Base-by-base conservation (phyloP, 2,797 vertebrate genomes). In the Microctenopoma lineatum region DNA sequence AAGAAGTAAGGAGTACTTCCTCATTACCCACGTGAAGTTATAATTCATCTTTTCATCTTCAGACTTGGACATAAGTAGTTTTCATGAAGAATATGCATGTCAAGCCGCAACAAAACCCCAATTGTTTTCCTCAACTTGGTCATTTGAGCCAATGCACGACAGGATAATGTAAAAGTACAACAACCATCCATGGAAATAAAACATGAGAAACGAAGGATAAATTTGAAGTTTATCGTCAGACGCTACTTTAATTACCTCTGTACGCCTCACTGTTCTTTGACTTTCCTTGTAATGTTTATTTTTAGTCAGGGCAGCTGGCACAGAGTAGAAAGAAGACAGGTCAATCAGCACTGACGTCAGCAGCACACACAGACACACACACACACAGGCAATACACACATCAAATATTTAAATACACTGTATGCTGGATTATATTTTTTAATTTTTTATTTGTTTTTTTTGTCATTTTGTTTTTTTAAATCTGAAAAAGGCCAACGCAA, bases 261-360 rank as follows among this genome's bases (percentile, higher is more conserved):
- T 41, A 13, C 3, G 2, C 36, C 47, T 44, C 38, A 39, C 27
- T 62, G 56, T 73, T 88, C 70, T 80, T 62, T 67, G 51, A 78
- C 53, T 89, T 87, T 76, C 54, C 73, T 75, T 81, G 73, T 67
- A 53, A 64, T 70, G 70, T 78, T 83, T 93, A 92, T 91, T 90
- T 92, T 90, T 90, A 92, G 87, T 60, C 1, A 1, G 25, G 50
- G 73, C 89, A 90, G 83, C 86, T 92, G 89, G 69, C 36, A 73
- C 27, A 65, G 45, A 11, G 69, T 64, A 76, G 56, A 83, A 68
- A 77, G 59, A 34, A 69, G 69, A 78, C 44, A 38, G 58, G 32
- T 70, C 71, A 29, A 64, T 84, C 36, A 41, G 29, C 21, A 7
- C 21, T 59, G 64, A 81, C 68, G 53, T 70, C 66, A 76, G 16